A percentile compares a stretch with the other conserved stretches of the same genome.
Evolutionary conservation across 2,113 vertebrate species (phyloP).

Genomic region (Xiphophorus maculatus): DNA sequence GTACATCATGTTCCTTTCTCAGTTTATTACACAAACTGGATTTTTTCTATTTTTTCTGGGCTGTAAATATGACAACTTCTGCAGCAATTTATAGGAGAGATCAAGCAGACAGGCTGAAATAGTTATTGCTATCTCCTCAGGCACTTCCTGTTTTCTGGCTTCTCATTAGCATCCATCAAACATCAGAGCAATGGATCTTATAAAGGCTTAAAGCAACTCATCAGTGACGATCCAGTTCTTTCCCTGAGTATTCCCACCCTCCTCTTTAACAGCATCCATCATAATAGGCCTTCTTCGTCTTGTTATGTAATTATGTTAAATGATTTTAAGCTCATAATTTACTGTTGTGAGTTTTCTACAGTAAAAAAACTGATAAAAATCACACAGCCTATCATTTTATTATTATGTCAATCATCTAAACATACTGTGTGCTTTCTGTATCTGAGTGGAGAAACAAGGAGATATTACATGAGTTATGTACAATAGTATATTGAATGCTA

Average conservation of each 20-base stretch:
- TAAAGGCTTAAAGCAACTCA: constrained; percentile 12
- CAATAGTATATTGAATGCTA: background rate
- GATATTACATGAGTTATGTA: background rate
- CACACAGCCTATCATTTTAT: constrained; percentile 10
- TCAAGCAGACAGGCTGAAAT: background rate
- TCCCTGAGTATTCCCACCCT: background rate
- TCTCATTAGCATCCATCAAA: constrained; percentile 31
- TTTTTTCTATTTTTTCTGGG: background rate
- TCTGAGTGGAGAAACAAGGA: no score
- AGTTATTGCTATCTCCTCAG: constrained; percentile 4
- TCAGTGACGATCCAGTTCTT: constrained; percentile 16
- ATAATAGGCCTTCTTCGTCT: background rate
- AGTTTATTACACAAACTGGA: background rate
- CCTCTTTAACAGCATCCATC: constrained; percentile 10
- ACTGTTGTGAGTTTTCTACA: constrained; percentile 1
- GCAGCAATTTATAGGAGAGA: background rate
- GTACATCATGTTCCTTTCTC: background rate
- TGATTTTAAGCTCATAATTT: constrained; percentile 26
- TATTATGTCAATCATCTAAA: background rate
- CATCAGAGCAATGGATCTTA: background rate
- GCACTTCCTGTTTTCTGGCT: constrained; percentile 26
- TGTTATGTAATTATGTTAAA: constrained; percentile 28
- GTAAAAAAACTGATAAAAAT: constrained; percentile 7
- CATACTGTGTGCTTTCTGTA: background rate
- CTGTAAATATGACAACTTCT: background rate